Evolutionary conservation across 1,140 invertebrate genomes (phyloP), one percentile per base, ranked within the genome.

Genomic region (Pentalonia nigronervosa): DNA sequence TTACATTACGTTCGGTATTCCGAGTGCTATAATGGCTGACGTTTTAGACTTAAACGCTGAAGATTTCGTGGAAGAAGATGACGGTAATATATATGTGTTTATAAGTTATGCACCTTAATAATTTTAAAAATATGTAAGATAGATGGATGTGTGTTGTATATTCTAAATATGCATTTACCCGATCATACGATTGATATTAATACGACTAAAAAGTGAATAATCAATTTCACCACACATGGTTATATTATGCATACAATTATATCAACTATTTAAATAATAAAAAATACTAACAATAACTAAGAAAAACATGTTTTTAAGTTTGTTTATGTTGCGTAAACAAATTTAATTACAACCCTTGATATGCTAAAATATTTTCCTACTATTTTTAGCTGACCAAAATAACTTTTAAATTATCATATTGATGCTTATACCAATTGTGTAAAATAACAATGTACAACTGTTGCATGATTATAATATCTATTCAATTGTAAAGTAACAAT

Each of bases 51-150:
- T 94, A 20, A 94, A 94, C 76, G 90, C 93, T 60, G 94, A 94
- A 87, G 94, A 94, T 21, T 93, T 93, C 47, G 94, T 94, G 23
- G 93, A 94, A 83, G 94, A 94, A 53, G 94, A 94, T n/a, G 94
- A 94, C n/a, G 94, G 91, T 93, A 93, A 94, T 53, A 60, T 50
- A 93, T 90, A 53, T 93, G 14, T 50, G 20, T 36, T 76, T 36
- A 3, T 21, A 3, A 53, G 36, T 84, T 30, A 56, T 83, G 34
- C 53, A 30, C n/a, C 60, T 76, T 7, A 67, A 30, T 67, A 76
- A 30, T 30, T n/a, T 76, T 67, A n/a, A 30, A 67, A 67, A 67
- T 4, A 67, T 4, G 30, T 30, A 14, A 67, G 1, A 9, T 56
- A 11, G 9, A 67, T 67, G 4, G 8, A 21, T 30, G 30, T 0